Conservation (phyloP, 2,113 vertebrate species). For the Ancistrus triradiatus region DNA sequence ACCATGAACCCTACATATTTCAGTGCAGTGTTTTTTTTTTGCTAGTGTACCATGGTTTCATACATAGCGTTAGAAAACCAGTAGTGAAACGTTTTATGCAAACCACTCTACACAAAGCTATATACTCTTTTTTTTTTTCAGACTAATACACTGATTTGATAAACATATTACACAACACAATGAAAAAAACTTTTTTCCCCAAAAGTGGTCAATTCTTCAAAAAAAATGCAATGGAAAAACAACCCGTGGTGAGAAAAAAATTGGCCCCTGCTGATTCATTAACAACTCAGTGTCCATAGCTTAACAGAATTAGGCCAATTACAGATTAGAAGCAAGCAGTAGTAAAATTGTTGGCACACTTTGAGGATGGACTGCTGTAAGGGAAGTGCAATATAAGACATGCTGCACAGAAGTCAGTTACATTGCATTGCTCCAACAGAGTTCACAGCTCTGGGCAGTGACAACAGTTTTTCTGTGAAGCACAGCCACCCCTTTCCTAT, state of each 20-base stretch:
- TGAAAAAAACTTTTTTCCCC: not conserved
- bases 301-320: not conserved
- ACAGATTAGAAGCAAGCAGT: not conserved
- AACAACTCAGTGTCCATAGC: not conserved
- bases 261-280: not conserved
- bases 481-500: conserved; percentile 40
- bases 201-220: conserved; percentile 5
- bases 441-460: no score
- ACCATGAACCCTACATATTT: conserved; percentile 6
- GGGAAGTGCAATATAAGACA: not conserved
- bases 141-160: not conserved
- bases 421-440: no score
- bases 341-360: no score
- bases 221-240: not conserved
- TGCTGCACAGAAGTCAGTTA: no score
- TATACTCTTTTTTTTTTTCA: not conserved
- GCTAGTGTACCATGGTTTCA: no score
- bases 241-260: no score
- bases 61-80: not conserved
- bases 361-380: no score
- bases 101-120: no score
- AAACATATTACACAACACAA: conserved; percentile 3
- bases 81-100: conserved; percentile 2
- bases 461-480: no score
- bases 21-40: conserved; percentile 19